These are phyloP conservation scores for Kryptolebias marmoratus DNA, from an alignment of 2,113 vertebrate species.

Conservation along the genomic window DNA sequence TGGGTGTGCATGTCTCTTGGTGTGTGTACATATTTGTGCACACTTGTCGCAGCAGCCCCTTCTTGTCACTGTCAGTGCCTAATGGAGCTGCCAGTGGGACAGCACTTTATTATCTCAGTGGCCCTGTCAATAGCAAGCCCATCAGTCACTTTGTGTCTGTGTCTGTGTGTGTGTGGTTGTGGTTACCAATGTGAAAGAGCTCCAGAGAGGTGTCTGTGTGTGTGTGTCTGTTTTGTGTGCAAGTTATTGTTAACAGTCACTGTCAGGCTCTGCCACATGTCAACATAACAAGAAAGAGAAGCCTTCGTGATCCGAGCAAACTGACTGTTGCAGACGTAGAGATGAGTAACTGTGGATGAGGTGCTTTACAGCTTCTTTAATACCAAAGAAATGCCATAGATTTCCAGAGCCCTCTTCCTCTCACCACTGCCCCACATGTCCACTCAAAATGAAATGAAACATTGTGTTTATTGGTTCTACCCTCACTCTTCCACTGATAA, in stretches of 20 bases:
- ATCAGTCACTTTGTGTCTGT: slow-evolving; percentile 67
- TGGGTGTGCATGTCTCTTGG: slow-evolving; percentile 6
- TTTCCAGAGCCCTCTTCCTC: slow-evolving; percentile 40
- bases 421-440: slow-evolving; percentile 56
- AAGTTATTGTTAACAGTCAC: slow-evolving; percentile 58
- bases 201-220: slow-evolving; percentile 37
- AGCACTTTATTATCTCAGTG: slow-evolving; percentile 82
- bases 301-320: slow-evolving; percentile 19
- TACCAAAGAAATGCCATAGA: slow-evolving; percentile 47
- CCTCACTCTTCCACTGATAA: slow-evolving; percentile 59
- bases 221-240: slow-evolving; percentile 16
- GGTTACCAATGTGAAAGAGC: slow-evolving; percentile 8
- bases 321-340: slow-evolving; percentile 15
- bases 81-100: slow-evolving; percentile 80
- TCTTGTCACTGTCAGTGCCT: slow-evolving; percentile 79
- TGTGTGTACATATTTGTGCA: slow-evolving; percentile 40
- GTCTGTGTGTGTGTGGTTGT: slow-evolving; percentile 1
- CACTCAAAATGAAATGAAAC: slow-evolving; percentile 74
- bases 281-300: slow-evolving; percentile 69
- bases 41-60: slow-evolving; percentile 56
- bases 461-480: slow-evolving; percentile 70
- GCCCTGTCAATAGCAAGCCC: slow-evolving; percentile 79
- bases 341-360: slow-evolving; percentile 14
- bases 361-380: slow-evolving; percentile 37
- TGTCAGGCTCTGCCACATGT: slow-evolving; percentile 65